Conservation (phyloP, 2,797 vertebrate genomes). For the Pterois miles region DNA sequence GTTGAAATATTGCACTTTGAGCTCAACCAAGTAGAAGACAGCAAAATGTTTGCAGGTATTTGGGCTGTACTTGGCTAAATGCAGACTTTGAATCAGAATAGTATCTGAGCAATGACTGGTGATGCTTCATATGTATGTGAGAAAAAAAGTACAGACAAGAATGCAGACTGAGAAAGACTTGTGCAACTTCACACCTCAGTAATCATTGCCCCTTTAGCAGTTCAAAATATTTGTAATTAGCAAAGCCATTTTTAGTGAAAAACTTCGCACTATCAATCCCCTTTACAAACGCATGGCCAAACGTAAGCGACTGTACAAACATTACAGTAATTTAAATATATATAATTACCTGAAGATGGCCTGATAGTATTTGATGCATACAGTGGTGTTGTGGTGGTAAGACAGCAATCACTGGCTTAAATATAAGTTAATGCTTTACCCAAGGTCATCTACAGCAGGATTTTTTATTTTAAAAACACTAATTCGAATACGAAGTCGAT, state of each 20-base stretch:
- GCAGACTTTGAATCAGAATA: background rate
- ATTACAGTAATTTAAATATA: background rate
- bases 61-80: background rate
- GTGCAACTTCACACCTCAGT: background rate
- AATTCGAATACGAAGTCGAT: background rate
- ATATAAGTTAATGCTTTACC: background rate
- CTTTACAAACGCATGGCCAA: background rate
- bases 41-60: background rate
- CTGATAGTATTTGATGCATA: background rate
- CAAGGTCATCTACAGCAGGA: background rate
- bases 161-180: background rate
- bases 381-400: background rate
- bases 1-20: constrained; percentile 40
- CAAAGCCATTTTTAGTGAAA: background rate
- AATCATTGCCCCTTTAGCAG: background rate
- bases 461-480: background rate
- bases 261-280: background rate
- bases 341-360: background rate
- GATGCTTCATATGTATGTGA: background rate
- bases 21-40: constrained; percentile 18
- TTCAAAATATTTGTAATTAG: background rate
- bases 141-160: background rate
- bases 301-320: background rate
- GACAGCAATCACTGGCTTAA: background rate
- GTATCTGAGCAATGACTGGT: background rate